phyloP scores from a whole-genome alignment of 2,888 invertebrate genomes.

The Phortica okadai region DNA sequence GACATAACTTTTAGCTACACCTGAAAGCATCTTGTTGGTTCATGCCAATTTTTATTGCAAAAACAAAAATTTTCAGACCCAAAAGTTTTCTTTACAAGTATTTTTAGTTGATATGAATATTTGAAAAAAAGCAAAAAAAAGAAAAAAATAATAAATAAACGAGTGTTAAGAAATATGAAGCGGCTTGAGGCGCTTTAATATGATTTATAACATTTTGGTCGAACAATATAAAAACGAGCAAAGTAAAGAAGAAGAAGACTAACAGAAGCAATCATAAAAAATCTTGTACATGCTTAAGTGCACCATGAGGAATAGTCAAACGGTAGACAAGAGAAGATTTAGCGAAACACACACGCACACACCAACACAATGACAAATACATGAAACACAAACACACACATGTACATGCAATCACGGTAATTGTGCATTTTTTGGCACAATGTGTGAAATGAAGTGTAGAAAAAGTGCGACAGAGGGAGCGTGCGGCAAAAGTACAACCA shows the following conservation, averaged over 20 bases:
- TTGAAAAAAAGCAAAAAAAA: conserved; percentile 27
- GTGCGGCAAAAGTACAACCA: conserved; percentile 6
- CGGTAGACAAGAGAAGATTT: conserved; percentile 7
- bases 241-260: conserved; percentile 10
- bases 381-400: conserved; percentile 39
- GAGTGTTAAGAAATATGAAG: conserved; percentile 2
- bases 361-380: conserved; percentile 13
- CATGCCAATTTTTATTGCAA: background rate
- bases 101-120: conserved; percentile 40
- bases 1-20: too few relatives aligned
- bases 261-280: conserved; percentile 46
- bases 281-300: conserved; percentile 49
- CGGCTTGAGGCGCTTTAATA: conserved; percentile 43
- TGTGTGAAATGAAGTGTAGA: conserved; percentile 7
- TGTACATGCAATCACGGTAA: conserved; percentile 56
- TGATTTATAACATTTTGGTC: conserved; percentile 49
- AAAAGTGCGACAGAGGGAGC: conserved; percentile 30
- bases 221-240: conserved; percentile 28
- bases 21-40: too few relatives aligned
- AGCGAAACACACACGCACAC: conserved; percentile 33
- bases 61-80: background rate
- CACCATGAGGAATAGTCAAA: conserved; percentile 48
- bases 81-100: background rate
- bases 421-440: conserved; percentile 58
- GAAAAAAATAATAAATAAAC: conserved; percentile 28